Conservation (phyloP, 2,888 invertebrate genomes). For the Clanis bilineata region DNA sequence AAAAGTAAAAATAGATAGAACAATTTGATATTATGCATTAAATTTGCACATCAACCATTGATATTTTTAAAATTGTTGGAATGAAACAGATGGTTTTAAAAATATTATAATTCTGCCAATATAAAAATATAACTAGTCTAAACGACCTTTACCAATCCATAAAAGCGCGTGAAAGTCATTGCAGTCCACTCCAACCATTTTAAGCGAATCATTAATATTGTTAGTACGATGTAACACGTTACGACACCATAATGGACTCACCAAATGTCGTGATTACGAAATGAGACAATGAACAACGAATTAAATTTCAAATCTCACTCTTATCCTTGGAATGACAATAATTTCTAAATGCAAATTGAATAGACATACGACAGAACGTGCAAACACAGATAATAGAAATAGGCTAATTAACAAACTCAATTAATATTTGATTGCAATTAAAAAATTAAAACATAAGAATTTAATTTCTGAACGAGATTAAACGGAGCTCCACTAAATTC, state of each 20-base stretch:
- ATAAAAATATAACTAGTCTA: neutral
- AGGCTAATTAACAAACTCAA: neutral
- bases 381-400: neutral
- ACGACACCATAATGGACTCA: neutral
- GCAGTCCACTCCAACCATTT: neutral
- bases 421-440: too few species aligned
- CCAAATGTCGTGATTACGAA: slow-evolving; percentile 3
- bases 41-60: neutral
- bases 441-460: neutral
- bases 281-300: slow-evolving; percentile 4
- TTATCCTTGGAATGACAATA: slow-evolving; percentile 3
- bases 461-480: neutral
- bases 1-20: neutral
- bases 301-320: slow-evolving; percentile 3
- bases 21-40: neutral
- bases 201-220: slow-evolving; percentile 6
- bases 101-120: too few species aligned
- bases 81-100: neutral
- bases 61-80: slow-evolving; percentile 1
- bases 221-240: neutral
- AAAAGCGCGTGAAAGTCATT: neutral
- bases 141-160: neutral
- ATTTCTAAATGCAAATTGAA: slow-evolving; percentile 3
- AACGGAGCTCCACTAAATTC: slow-evolving; percentile 1
- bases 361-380: neutral